Evolutionary conservation across 92 coral and sea anemone genomes (phyloP).

Genomic region (Epizoanthus fatuus): DNA sequence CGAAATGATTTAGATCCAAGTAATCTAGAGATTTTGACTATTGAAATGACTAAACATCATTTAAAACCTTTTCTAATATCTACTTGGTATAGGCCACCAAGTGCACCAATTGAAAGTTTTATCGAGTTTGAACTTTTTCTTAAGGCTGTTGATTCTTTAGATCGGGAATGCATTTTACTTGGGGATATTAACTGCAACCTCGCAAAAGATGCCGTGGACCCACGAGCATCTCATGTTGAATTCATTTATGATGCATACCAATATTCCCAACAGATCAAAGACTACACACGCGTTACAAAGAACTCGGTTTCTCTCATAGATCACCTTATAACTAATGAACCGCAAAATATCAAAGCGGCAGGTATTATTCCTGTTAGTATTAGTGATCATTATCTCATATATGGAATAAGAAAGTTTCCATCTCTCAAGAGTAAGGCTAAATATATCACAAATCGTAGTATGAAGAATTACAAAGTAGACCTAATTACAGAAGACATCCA

Average conservation of each 20-base stretch:
- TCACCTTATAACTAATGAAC: conserved; percentile 11
- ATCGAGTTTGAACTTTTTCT: conserved; percentile 22
- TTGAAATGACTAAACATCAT: conserved; percentile 12
- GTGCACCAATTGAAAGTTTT: neutral
- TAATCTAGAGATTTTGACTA: conserved; percentile 17
- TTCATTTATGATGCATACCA: conserved; percentile 25
- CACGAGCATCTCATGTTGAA: neutral
- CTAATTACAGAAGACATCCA: neutral
- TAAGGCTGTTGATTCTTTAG: neutral
- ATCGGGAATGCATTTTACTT: conserved; percentile 8
- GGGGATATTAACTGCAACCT: conserved; percentile 20
- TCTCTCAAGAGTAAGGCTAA: conserved; percentile 6
- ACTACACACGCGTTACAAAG: conserved; percentile 27
- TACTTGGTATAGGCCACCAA: conserved; percentile 39
- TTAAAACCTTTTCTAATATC: conserved; percentile 9
- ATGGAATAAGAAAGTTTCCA: conserved; percentile 27
- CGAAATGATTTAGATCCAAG: conserved; percentile 12
- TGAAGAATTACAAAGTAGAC: conserved; percentile 3
- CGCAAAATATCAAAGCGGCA: conserved; percentile 16
- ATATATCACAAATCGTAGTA: conserved; percentile 11
- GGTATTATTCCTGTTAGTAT: conserved; percentile 16
- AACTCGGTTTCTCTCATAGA: conserved; percentile 16
- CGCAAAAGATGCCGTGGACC: neutral
- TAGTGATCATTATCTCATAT: conserved; percentile 30
- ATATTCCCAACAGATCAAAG: conserved; percentile 17